These are phyloP conservation scores for Tachina lurida DNA, from an alignment of 2,888 invertebrate genomes.

Conservation along the genomic window DNA sequence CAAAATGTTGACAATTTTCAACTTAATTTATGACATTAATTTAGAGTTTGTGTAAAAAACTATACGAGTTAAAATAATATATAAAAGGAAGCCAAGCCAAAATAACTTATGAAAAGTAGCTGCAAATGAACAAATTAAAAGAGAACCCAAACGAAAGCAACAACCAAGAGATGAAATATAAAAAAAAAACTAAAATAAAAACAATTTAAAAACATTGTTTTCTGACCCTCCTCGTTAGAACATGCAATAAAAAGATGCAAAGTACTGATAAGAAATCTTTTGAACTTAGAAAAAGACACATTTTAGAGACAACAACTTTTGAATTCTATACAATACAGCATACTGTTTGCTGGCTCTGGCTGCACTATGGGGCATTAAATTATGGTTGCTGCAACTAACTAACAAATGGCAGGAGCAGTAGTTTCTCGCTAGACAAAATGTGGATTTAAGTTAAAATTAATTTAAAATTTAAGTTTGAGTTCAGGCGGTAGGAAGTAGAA, in stretches of 20 bases:
- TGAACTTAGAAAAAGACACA: conserved; percentile 67
- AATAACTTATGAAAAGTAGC: conserved; percentile 57
- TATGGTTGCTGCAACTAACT: neutral
- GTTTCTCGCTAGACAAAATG: neutral
- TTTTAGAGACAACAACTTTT: conserved; percentile 26
- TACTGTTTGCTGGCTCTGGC: neutral
- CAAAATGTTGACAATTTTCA: conserved; percentile 74
- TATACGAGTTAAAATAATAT: neutral
- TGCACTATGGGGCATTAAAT: conserved; percentile 20
- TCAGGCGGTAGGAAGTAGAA: too few species aligned
- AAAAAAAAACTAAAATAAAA: neutral
- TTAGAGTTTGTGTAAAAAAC: conserved; percentile 72
- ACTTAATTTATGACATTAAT: conserved; percentile 81
- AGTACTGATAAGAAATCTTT: conserved; percentile 67
- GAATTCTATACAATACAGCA: conserved; percentile 32
- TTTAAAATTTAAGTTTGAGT: too few species aligned
- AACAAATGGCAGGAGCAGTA: neutral
- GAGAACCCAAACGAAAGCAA: neutral
- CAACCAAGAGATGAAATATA: conserved; percentile 10
- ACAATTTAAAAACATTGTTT: conserved; percentile 43
- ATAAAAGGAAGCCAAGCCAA: conserved; percentile 42
- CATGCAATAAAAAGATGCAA: conserved; percentile 72
- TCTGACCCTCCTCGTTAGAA: conserved; percentile 68
- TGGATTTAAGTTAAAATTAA: too few species aligned
- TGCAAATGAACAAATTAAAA: conserved; percentile 60